phyloP scores from a whole-genome alignment of 2,113 vertebrate species.

The Panurus biarmicus region DNA sequence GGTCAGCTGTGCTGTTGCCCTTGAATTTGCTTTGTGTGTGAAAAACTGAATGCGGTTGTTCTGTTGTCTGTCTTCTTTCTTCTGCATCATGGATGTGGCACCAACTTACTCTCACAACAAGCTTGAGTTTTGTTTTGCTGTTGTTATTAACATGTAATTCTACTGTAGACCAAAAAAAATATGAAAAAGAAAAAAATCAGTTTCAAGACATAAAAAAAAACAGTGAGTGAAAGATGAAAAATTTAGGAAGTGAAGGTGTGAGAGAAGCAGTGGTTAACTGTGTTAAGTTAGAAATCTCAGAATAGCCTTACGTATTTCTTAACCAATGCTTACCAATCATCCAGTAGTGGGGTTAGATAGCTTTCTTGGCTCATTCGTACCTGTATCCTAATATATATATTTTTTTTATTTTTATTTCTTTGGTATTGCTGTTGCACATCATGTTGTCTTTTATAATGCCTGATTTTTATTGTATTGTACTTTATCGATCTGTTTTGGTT shows the following conservation, averaged over 20 bases:
- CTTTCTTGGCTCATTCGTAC: conserved; percentile 68
- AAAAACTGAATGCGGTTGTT: conserved; percentile 58
- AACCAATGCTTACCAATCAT: conserved; percentile 74
- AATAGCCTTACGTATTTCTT: conserved; percentile 76
- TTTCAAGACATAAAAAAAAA: conserved; percentile 62
- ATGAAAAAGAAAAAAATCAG: conserved; percentile 57
- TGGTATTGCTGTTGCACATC: conserved; percentile 75
- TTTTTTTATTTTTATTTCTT: conserved; percentile 58
- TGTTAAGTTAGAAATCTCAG: conserved; percentile 70
- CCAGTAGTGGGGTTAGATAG: conserved; percentile 63
- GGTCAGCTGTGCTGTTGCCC: conserved; percentile 45
- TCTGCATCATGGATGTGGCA: conserved; percentile 64
- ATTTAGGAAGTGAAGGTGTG: conserved; percentile 46
- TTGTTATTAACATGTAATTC: conserved; percentile 74
- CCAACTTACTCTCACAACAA: conserved; percentile 63
- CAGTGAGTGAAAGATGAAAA: conserved; percentile 67
- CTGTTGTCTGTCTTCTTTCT: conserved; percentile 59
- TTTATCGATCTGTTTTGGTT: conserved; percentile 54
- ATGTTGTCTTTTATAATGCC: conserved; percentile 70
- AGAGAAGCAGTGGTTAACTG: conserved; percentile 69
- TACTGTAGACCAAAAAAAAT: conserved; percentile 85
- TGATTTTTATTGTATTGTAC: conserved; percentile 75
- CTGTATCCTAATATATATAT: conserved; percentile 45
- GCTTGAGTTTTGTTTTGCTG: conserved; percentile 60
- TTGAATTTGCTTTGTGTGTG: conserved; percentile 54